Conservation (phyloP, 2,797 vertebrate species). For the Vireo griseus region DNA sequence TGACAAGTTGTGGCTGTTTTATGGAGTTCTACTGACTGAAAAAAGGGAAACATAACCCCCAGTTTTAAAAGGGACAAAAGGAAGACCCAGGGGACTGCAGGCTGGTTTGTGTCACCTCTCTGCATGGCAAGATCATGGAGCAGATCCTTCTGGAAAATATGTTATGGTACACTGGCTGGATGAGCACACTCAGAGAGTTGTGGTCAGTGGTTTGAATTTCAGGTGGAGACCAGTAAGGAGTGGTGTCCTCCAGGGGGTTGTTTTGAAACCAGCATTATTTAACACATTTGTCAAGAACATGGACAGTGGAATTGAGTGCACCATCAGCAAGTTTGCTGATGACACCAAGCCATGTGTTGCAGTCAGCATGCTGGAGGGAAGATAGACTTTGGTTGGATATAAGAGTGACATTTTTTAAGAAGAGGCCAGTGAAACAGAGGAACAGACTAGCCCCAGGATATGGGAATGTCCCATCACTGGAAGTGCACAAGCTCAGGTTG, state of each 20-base stretch:
- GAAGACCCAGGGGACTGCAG: not conserved
- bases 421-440: not conserved
- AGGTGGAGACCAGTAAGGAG: not conserved
- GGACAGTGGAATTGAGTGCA: not conserved
- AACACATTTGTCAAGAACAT: not conserved
- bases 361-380: not conserved
- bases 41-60: not conserved
- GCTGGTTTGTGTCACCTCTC: not conserved
- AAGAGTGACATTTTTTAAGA: not conserved
- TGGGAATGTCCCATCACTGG: rapidly evolving
- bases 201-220: not conserved
- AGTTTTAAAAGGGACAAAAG: not conserved
- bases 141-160: not conserved
- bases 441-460: not conserved
- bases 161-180: not conserved
- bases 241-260: rapidly evolving
- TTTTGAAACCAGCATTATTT: not conserved
- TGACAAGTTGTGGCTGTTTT: not conserved
- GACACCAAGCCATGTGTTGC: not conserved
- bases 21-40: not conserved
- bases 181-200: not conserved
- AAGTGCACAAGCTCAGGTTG: not conserved
- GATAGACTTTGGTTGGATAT: not conserved
- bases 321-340: not conserved
- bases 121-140: not conserved